Evolutionary conservation across 2,888 invertebrate species (phyloP).

Genomic region (Thereva unica): DNA sequence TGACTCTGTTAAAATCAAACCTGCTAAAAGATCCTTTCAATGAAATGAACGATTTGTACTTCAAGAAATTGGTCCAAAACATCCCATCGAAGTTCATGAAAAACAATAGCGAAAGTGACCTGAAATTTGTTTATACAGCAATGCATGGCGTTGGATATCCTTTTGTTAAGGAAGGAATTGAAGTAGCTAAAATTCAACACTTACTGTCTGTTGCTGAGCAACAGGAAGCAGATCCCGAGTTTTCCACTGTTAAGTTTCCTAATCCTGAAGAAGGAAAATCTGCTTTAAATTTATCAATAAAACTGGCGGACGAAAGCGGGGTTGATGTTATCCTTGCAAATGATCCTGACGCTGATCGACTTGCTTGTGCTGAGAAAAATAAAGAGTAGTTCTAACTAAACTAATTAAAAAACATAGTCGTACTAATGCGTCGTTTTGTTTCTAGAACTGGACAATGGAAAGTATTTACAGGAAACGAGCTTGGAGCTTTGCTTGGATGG

Average conservation of each 20-base stretch:
- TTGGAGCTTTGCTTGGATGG: constrained; percentile 93
- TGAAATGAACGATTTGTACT: constrained; percentile 71
- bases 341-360: constrained; percentile 97
- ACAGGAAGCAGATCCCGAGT: constrained; percentile 91
- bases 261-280: constrained; percentile 96
- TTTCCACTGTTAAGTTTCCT: constrained; percentile 95
- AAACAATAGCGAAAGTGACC: constrained; percentile 60
- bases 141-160: constrained; percentile 97
- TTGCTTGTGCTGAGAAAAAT: constrained; percentile 89
- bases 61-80: constrained; percentile 62
- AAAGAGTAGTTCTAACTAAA: constrained; percentile 58
- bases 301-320: constrained; percentile 72
- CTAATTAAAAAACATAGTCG: not conserved
- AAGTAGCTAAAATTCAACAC: constrained; percentile 70
- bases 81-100: constrained; percentile 62
- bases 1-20: constrained; percentile 62
- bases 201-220: constrained; percentile 64
- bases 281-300: constrained; percentile 74
- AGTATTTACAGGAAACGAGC: constrained; percentile 92
- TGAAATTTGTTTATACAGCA: constrained; percentile 86
- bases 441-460: constrained; percentile 73
- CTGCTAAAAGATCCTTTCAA: constrained; percentile 71
- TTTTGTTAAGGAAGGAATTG: constrained; percentile 76
- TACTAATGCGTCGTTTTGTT: not conserved
- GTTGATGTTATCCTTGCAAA: constrained; percentile 87